These are phyloP conservation scores for Mus caroli DNA, from an alignment of 2,797 vertebrate genomes.

Conservation along the genomic window DNA sequence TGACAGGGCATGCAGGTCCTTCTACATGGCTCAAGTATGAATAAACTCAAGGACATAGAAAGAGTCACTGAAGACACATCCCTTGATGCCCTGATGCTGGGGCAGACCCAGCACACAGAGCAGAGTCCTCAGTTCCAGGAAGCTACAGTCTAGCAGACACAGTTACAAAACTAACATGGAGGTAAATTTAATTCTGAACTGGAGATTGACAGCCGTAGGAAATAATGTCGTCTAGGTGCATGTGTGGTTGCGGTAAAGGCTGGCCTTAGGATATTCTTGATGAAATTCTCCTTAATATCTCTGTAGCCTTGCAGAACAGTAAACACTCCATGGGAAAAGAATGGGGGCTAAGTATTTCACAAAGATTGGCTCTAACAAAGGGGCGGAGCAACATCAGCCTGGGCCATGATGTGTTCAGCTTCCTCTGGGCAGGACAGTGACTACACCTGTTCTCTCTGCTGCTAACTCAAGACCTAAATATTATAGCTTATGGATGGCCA, in stretches of 20 bases:
- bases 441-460: background rate
- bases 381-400: background rate
- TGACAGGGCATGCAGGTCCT: background rate
- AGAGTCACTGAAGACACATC: background rate
- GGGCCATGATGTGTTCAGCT: background rate
- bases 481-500: background rate
- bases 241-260: background rate
- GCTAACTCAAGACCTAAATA: background rate
- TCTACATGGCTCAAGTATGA: background rate
- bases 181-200: background rate
- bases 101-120: background rate
- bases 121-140: background rate
- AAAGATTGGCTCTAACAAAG: background rate
- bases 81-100: too few relatives aligned
- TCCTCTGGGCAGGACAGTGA: background rate
- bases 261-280: background rate
- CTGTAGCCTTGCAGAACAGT: background rate
- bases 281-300: conserved; percentile 1
- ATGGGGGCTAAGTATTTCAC: background rate
- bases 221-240: background rate
- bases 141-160: background rate
- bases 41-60: background rate
- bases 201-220: background rate
- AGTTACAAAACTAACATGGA: background rate
- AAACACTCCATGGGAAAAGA: background rate